Conservation (phyloP, 2,113 vertebrate genomes). For the Chascanopsetta lugubris region DNA sequence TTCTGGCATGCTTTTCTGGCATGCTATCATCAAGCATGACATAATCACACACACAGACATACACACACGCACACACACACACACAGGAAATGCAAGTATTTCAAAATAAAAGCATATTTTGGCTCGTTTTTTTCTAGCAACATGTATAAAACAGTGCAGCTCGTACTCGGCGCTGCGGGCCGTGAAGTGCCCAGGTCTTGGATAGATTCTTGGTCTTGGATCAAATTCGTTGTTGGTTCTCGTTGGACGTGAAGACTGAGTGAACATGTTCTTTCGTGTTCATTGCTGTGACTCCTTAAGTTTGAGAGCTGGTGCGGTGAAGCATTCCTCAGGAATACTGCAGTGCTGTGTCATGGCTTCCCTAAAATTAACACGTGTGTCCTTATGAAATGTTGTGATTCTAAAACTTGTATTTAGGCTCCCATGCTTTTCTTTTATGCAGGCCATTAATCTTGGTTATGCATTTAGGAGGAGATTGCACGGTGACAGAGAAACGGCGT, state of each 20-base stretch:
- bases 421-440: slow-evolving; percentile 50
- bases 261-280: slow-evolving; percentile 25
- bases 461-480: slow-evolving; percentile 62
- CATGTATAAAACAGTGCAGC: no score
- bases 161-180: no score
- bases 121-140: no score
- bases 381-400: slow-evolving; percentile 40
- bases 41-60: no score
- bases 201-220: no score
- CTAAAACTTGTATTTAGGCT: slow-evolving; percentile 43
- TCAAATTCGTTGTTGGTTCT: slow-evolving; percentile 25
- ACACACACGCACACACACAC: no score
- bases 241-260: slow-evolving; percentile 24
- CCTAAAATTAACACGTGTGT: not conserved
- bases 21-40: no score
- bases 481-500: slow-evolving; percentile 46
- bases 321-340: slow-evolving; percentile 10
- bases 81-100: no score
- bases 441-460: slow-evolving; percentile 68
- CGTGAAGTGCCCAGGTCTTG: no score
- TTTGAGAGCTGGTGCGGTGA: not conserved
- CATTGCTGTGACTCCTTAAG: slow-evolving; percentile 14
- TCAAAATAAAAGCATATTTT: no score
- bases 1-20: no score
- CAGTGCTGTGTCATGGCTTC: slow-evolving; percentile 7